Evolutionary conservation across 1,140 invertebrate genomes (phyloP).

Genomic region (Dendrolimus punctatus): DNA sequence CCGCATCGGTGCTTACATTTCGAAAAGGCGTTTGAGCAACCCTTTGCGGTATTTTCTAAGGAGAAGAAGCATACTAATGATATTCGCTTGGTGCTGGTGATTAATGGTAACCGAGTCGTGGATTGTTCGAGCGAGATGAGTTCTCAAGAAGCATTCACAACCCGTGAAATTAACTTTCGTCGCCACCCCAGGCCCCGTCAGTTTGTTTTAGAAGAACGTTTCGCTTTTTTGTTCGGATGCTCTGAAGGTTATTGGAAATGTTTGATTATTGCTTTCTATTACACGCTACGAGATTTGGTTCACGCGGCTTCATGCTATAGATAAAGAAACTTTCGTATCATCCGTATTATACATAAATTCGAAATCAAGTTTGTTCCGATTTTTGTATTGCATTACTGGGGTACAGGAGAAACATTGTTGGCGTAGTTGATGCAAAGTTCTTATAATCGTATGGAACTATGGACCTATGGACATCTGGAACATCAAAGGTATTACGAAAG

Average conservation of each 20-base stretch:
- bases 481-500: too few species aligned
- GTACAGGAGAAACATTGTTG: too few species aligned
- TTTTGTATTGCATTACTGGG: too few species aligned
- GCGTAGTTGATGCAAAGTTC: too few species aligned
- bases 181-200: conserved; percentile 40
- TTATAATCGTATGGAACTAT: too few species aligned
- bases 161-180: conserved; percentile 65
- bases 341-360: too few species aligned
- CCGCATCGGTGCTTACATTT: too few species aligned
- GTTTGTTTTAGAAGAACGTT: conserved; percentile 45
- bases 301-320: too few species aligned
- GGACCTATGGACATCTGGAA: too few species aligned
- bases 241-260: conserved; percentile 26
- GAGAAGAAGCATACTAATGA: conserved; percentile 36
- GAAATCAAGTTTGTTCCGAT: too few species aligned
- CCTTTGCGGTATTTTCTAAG: background rate
- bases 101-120: conserved; percentile 50
- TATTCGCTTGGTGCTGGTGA: conserved; percentile 47
- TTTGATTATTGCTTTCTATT: conserved; percentile 23
- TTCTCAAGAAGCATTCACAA: conserved; percentile 58
- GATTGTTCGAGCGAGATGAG: conserved; percentile 59
- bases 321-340: too few species aligned
- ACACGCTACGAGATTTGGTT: too few species aligned
- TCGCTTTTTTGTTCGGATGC: conserved; percentile 27
- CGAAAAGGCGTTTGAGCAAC: background rate